Percentiles rank a stretch among this genome's conserved stretches.
Conservation (phyloP, 1,140 invertebrate species). For the Notospermus geniculatus region DNA sequence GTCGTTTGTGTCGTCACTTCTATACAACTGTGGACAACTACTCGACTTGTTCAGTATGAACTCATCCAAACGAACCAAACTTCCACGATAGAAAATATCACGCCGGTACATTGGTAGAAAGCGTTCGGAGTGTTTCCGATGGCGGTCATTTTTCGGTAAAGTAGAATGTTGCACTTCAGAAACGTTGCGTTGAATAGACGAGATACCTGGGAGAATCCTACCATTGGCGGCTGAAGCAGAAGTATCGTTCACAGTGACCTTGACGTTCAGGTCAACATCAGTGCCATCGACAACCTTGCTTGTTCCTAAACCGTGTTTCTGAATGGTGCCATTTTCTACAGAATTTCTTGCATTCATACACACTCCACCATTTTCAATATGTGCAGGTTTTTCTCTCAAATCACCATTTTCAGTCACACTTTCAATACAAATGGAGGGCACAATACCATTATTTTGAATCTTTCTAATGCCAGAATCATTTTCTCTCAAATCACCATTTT, state of each 20-base stretch:
- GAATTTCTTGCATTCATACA: constrained; percentile 1
- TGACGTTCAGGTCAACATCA: constrained; percentile 17
- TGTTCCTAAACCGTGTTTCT: not conserved
- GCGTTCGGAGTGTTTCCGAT: too few relatives aligned
- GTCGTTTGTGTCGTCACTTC: not conserved
- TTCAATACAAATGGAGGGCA: too few relatives aligned
- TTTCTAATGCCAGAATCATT: too few relatives aligned
- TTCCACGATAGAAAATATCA: constrained; percentile 48
- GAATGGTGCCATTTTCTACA: not conserved
- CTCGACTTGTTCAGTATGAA: not conserved
- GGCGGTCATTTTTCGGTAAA: too few relatives aligned
- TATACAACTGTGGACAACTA: constrained; percentile 11
- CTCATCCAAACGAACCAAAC: constrained; percentile 23
- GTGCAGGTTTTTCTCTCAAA: not conserved
- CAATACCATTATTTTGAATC: too few relatives aligned
- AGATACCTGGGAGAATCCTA: constrained; percentile 21
- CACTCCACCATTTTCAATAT: not conserved
- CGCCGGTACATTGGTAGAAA: constrained; percentile 38
- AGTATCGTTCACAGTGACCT: constrained; percentile 18
- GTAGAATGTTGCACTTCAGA: too few relatives aligned
- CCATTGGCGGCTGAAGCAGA: constrained; percentile 16
- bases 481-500: too few relatives aligned
- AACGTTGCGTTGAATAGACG: constrained; percentile 27
- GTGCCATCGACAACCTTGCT: not conserved
- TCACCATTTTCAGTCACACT: not conserved